Base-by-base conservation (phyloP, 2,797 vertebrate genomes). In the Oreochromis grahami region DNA sequence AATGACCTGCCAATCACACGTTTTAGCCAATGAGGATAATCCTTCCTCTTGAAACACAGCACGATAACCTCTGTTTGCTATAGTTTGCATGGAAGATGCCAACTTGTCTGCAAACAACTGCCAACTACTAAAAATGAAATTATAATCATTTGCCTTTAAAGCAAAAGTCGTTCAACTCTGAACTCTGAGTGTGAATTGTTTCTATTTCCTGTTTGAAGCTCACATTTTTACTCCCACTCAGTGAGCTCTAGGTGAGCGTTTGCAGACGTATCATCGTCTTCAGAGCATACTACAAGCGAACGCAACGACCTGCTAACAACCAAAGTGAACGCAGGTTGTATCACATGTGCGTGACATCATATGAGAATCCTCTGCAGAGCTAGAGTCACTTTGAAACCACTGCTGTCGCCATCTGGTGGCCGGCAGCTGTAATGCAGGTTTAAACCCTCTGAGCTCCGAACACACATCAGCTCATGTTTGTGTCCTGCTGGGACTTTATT, bases 401-500 rank as follows among this genome's bases (percentile, higher is more conserved):
- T 19, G 8, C 32, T 60, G 11, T 60, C 17, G 58, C 58, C 58
- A 60, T 34, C 32, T 34, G 17, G 29, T 60, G 58, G 58, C 58
- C 9, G 3, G 32, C 17, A 60, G 17, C 17, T 60, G 32, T 34
- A 60, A 60, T 36, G 32, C 58, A 60, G 32, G 29, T 60, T 60
- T 60, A 36, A 60, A 21, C 7, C 32, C 10, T 7, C 32, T 63
- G 19, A 0, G 0, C 4, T 7, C 58, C 0, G 6, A 38, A n/a
- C 32, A 36, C 11, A 63, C 0, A n/a, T 38, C 0, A 38, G n/a
- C 58, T 38, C 19, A 36, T 38, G 19, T 65, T 11, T 1, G 60
- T 65, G 36, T 24, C 7, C 11, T 15, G 63, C 36, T 68, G 63
- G 36, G 36, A 43, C n/a, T 43, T 24, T 24, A 43, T 68, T 68